Evolutionary conservation across 2,888 invertebrate species (phyloP).

Genomic region (Nezara viridula): DNA sequence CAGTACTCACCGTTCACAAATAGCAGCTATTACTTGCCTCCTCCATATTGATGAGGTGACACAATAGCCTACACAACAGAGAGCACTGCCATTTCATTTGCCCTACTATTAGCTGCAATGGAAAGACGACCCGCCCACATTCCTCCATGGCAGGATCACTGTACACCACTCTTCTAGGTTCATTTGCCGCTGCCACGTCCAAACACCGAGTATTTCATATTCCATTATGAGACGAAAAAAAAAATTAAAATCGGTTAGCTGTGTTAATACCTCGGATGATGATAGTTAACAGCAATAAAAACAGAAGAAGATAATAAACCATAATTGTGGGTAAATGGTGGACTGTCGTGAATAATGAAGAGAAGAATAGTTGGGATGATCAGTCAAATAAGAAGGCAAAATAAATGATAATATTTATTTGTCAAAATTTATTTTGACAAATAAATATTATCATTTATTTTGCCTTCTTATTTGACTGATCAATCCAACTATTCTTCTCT

Average conservation of each 20-base stretch:
- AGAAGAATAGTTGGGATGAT: too few species aligned
- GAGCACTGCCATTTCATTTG: not conserved
- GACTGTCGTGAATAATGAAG: too few species aligned
- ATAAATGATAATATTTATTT: too few species aligned
- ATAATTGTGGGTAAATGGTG: too few species aligned
- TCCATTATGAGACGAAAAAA: not conserved
- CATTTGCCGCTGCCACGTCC: not conserved
- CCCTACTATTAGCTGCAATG: slow-evolving; percentile 14
- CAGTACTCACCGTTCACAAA: not conserved
- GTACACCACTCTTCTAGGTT: not conserved
- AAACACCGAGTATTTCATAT: too few species aligned
- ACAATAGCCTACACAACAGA: not conserved
- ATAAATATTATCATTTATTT: too few species aligned
- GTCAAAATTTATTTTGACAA: too few species aligned
- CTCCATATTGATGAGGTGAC: slow-evolving; percentile 6
- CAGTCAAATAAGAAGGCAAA: too few species aligned
- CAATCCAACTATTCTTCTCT: too few species aligned
- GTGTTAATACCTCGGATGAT: not conserved
- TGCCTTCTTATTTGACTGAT: too few species aligned
- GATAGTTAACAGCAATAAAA: not conserved
- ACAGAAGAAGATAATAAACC: too few species aligned
- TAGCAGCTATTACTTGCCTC: not conserved
- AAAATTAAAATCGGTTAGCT: not conserved
- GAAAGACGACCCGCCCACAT: slow-evolving; percentile 1
- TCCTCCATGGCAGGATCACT: not conserved